Evolutionary conservation across 2,888 invertebrate genomes (phyloP), one percentile per base, ranked within the genome.

Genomic region (Hemithea aestivaria): DNA sequence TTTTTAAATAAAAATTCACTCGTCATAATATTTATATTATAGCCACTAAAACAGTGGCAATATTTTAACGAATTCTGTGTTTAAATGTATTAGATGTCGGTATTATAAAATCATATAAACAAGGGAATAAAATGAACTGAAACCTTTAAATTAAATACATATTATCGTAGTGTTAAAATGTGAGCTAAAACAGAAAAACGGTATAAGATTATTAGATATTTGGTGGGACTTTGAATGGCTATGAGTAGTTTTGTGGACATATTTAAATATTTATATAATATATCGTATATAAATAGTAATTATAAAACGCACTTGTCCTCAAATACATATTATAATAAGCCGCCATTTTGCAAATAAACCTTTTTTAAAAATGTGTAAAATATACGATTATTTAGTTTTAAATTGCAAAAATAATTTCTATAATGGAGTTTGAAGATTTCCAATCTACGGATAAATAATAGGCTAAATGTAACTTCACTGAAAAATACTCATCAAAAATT

Each of bases 51-150:
- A n/a, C n/a, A 39, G n/a, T 48, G 39, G 30, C 24, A 49, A 48
- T 51, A 52, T 52, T 56, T 55, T 50, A 53, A 48, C 35, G 41
- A 56, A 55, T 49, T 45, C 43, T 45, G 47, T 53, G 45, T 53
- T 56, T 53, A 28, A 27, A 29, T 25, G 42, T 46, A 53, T 68
- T 68, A 66, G 62, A 68, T 59, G 62, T 70, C 64, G 56, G 59
- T 68, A 67, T 62, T 58, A 64, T 62, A 63, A 67, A 72, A 71
- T 68, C 69, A 68, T 69, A 66, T 62, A 45, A 59, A 73, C 73
- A 79, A 77, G 76, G 74, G 79, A 78, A 63, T 78, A 73, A 80
- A 82, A 82, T 70, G 83, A 80, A 83, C 83, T 83, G 83, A 83
- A 65, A 68, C 73, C 71, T 73, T 66, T 69, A 74, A 61, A 67